Base-by-base conservation (phyloP, 2,888 invertebrate genomes). In the Meteorus cinctellus region DNA sequence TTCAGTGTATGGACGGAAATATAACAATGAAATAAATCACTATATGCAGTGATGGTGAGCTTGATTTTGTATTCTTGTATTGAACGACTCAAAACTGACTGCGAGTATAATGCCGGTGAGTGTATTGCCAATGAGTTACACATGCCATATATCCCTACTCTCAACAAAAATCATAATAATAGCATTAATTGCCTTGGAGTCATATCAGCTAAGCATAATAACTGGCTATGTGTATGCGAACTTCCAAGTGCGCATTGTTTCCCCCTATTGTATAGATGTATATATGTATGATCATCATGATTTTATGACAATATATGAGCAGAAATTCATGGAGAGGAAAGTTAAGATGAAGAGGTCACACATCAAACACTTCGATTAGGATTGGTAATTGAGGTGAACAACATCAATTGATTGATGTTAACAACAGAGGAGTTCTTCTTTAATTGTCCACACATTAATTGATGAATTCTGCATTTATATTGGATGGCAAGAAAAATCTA, bases 81-180 rank as follows among this genome's bases (percentile, higher is more conserved):
- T 55, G 19, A 19, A 19, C 55, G 24, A 24, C 79, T 73, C 76
- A 76, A 72, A 70, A 62, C 77, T 75, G 69, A 80, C 74, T 78
- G 75, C 73, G 66, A 34, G 72, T 66, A 75, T 72, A 73, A 60
- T 78, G 76, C 81, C 81, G 78, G 79, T 81, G 80, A 81, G n/a
- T 48, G 48, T 48, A 48, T 48, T 59, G 78, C 81, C 77, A 68
- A 80, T 72, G 77, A 78, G 84, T 81, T 81, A 79, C 78, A 80
- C 84, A 81, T 81, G 55, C 55, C 19, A 76, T 79, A 81, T 82
- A 82, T 83, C 81, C 78, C 79, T 85, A 84, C 83, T 82, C 82
- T 82, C 80, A 75, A 76, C 80, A 79, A 82, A 69, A 84, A 89
- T 88, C 87, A 89, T 89, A 89, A 89, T 87, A 89, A 89, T 88